Evolutionary conservation across 2,113 vertebrate genomes (phyloP).

Genomic region (Reinhardtius hippoglossoides): DNA sequence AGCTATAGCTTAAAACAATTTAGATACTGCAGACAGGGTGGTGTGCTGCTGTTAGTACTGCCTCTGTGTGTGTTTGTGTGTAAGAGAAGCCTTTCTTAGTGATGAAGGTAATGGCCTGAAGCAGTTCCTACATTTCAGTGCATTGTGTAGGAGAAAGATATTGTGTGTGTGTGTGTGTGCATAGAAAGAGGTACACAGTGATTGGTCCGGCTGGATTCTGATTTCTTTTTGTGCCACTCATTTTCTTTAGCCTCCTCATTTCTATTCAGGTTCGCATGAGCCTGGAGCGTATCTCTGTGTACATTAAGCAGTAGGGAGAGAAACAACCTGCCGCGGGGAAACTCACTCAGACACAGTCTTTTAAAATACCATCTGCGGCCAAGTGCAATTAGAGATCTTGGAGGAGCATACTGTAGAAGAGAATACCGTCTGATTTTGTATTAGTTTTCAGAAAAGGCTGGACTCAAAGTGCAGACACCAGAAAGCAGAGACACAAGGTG

Average conservation of each 20-base stretch:
- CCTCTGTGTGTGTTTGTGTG: slow-evolving; percentile 4
- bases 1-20: slow-evolving; percentile 55
- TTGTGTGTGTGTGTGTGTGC: slow-evolving; percentile 10
- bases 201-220: slow-evolving; percentile 37
- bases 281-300: slow-evolving; percentile 12
- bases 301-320: slow-evolving; percentile 16
- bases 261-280: slow-evolving; percentile 20
- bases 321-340: slow-evolving; percentile 14
- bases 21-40: slow-evolving; percentile 30
- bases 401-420: not conserved
- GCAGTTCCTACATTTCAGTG: slow-evolving; percentile 30
- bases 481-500: not conserved
- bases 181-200: slow-evolving; percentile 12
- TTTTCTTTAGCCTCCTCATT: slow-evolving; percentile 23
- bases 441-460: not conserved
- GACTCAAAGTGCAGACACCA: not conserved
- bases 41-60: slow-evolving; percentile 23
- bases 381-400: not conserved
- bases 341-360: slow-evolving; percentile 2
- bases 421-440: not conserved
- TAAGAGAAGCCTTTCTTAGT: slow-evolving; percentile 19
- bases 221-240: slow-evolving; percentile 41
- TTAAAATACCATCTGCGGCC: not conserved
- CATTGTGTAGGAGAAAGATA: slow-evolving; percentile 29
- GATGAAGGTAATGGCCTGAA: slow-evolving; percentile 34